Conservation (phyloP, 37 sponge, comb jelly and placozoan species). For the Chondrosia reniformis region DNA sequence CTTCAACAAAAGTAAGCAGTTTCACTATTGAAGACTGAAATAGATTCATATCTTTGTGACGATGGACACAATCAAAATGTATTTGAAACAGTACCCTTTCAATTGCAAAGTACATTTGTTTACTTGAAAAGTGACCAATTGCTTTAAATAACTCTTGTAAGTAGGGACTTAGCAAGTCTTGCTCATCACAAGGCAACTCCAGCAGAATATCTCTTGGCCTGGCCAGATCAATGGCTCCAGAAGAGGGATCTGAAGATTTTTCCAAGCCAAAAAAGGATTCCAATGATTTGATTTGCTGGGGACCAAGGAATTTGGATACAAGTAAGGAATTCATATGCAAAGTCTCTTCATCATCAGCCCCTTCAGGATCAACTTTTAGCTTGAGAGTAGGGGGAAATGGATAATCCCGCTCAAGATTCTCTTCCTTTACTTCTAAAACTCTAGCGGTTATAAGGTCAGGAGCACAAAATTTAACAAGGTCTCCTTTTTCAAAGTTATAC, state of each 20-base stretch:
- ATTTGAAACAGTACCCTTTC: constrained; percentile 12
- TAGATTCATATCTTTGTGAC: neutral
- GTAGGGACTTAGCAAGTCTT: neutral
- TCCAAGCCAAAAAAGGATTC: neutral
- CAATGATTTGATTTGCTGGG: neutral
- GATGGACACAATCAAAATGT: constrained; percentile 18
- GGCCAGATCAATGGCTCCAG: neutral
- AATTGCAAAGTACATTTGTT: neutral
- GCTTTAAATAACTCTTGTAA: neutral
- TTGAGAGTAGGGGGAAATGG: neutral
- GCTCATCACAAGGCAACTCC: neutral
- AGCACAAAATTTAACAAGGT: constrained; percentile 13
- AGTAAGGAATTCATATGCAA: constrained; percentile 10
- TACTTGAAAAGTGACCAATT: neutral
- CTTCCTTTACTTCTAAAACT: neutral
- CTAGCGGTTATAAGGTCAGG: neutral
- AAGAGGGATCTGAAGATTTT: neutral
- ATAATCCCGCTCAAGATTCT: neutral
- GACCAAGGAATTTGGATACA: constrained; percentile 18
- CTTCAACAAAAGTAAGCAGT: neutral
- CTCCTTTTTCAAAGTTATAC: constrained; percentile 13
- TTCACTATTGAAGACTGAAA: neutral
- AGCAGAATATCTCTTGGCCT: neutral
- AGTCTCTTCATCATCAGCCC: neutral
- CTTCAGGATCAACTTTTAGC: neutral